Evolutionary conservation across 2,113 vertebrate genomes (phyloP), one percentile per base, ranked within the genome.

Genomic region (Caranx ignobilis): DNA sequence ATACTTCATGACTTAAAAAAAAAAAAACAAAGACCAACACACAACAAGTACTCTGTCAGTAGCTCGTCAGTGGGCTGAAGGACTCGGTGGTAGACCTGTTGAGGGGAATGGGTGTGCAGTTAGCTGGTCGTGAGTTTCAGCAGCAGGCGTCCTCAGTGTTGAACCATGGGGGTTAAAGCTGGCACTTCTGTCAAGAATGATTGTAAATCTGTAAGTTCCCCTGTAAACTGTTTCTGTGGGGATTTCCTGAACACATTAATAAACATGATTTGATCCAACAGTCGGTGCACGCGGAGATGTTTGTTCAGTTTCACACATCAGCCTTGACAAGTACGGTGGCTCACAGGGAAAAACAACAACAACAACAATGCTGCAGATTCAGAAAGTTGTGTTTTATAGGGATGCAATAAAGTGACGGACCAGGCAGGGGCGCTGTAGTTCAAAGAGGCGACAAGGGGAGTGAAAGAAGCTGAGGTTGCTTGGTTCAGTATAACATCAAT

Each of bases 171-270:
- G 86, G 68, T 86, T 66, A 77, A 77, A 88, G 80, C 81, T 91
- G 91, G 89, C 92, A 92, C 90, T 90, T 92, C 70, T 88, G 83
- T 91, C 79, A 77, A 90, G 88, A 87, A 85, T 91, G 93, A 94
- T 94, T 94, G 93, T 94, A 93, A 93, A 93, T 93, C 91, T 93
- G 91, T 91, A 92, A 79, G 88, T 91, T 92, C 89, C 91, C 88
- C 91, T 90, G 86, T 87, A 90, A 92, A 91, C 89, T 88, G 91
- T 92, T 92, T 93, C 87, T 85, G 91, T 91, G 91, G 91, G 92
- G 92, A 87, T 92, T 93, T 94, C 88, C 82, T 94, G 80, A 93
- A 90, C 89, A 93, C 88, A 92, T 93, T 87, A 93, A 91, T 92
- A 91, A 92, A 91, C 88, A 87, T 90, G 86, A 91, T 93, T 94